Evolutionary conservation across 2,888 invertebrate species (phyloP), one percentile per base, ranked within the genome.

Genomic region (Sarcophaga subvicina): DNA sequence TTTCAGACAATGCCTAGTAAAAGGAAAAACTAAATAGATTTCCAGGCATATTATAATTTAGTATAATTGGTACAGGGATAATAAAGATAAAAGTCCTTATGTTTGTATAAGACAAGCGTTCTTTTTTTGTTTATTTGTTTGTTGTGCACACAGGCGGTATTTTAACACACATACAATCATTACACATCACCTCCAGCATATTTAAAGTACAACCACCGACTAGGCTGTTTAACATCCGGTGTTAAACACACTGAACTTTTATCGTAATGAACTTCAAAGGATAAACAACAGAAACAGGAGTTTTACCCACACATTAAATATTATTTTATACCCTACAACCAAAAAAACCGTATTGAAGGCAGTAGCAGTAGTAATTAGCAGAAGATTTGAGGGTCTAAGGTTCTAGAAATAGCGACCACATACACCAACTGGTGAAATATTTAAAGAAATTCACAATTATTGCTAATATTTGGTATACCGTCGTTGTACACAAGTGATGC

Each of bases 51-150:
- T 91, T 92, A 92, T 92, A 92, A 92, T 91, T 91, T 90, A 90
- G 90, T 89, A 91, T 92, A 92, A 92, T 92, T 92, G 92, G 91
- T 90, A 90, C 90, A 91, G 91, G 90, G 90, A 91, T 91, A 91
- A 91, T 92, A 91, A 91, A 90, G 91, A 91, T 92, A 91, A 91
- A 91, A 54, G 90, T 78, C 79, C 84, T 76, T 59, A 71, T 49
- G 25, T 49, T 20, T 67, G 62, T 72, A 4, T 66, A 47, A 67
- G 17, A 75, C 62, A 59, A 37, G 37, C 8, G 69, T 62, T 69
- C 62, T 69, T 62, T 60, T 54, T 47, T 49, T 8, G 12, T 54
- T 54, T 54, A 17, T 54, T 54, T 54, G 54, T 54, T 5, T 54
- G 4, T 54, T 76, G 17, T 62, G 27, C 17, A 66, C 20, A 37